phyloP scores from a whole-genome alignment of 2,888 invertebrate species.

The Lasioglossum pauxillum region DNA sequence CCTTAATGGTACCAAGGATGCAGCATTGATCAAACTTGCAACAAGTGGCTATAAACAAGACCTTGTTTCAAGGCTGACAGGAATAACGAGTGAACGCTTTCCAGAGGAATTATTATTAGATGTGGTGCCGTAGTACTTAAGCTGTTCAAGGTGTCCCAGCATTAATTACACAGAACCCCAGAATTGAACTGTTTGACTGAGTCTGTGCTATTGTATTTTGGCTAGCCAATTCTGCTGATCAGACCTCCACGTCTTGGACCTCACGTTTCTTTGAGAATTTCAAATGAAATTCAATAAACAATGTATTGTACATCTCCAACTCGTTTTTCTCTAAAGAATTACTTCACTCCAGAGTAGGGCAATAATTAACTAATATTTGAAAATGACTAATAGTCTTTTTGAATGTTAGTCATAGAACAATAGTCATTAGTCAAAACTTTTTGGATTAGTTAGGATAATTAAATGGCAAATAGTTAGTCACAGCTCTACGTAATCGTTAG shows the following conservation, averaged over 20 bases:
- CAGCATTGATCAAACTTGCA: slow-evolving; percentile 23
- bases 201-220: not conserved
- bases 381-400: too few relatives aligned
- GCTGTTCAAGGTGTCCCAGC: not conserved
- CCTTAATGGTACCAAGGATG: not conserved
- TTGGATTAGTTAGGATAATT: too few relatives aligned
- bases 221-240: not conserved
- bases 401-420: too few relatives aligned
- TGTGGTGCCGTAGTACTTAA: not conserved
- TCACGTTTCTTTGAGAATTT: not conserved
- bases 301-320: not conserved
- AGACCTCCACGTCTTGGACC: not conserved
- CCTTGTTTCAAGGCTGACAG: slow-evolving; percentile 12
- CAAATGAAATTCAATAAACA: not conserved
- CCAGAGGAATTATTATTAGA: slow-evolving; percentile 24
- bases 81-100: slow-evolving; percentile 12
- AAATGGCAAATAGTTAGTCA: too few relatives aligned
- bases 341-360: too few relatives aligned
- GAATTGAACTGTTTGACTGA: not conserved
- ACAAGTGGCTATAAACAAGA: slow-evolving; percentile 18
- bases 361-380: too few relatives aligned
- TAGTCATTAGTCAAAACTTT: too few relatives aligned
- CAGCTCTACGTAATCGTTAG: too few relatives aligned
- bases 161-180: not conserved
- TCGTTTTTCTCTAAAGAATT: not conserved